phyloP scores from a whole-genome alignment of 2,888 invertebrate genomes.

The Hybos culiciformis region DNA sequence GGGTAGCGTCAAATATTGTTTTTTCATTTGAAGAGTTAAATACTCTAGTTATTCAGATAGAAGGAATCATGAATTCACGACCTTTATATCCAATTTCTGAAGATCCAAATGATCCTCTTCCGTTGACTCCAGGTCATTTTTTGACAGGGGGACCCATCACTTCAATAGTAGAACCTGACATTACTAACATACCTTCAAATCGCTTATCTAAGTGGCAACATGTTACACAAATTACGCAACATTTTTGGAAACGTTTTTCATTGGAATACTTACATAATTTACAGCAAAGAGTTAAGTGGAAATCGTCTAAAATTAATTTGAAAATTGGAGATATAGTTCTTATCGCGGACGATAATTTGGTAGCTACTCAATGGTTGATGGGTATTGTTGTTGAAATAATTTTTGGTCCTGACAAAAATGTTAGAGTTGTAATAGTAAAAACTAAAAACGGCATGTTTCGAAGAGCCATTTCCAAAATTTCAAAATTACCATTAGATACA shows the following conservation, averaged over 20 bases:
- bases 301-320: not conserved
- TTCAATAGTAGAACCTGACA: not conserved
- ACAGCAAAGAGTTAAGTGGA: not conserved
- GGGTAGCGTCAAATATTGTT: not conserved
- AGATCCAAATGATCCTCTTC: constrained; percentile 8
- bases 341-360: not conserved
- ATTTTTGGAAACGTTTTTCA: constrained; percentile 1
- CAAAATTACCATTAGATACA: too few species aligned
- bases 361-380: not conserved
- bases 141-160: constrained; percentile 8
- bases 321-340: not conserved
- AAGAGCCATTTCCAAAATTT: too few species aligned
- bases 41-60: not conserved
- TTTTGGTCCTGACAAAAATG: not conserved
- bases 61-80: not conserved
- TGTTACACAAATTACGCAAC: too few species aligned
- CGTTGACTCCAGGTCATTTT: constrained; percentile 8
- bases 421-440: constrained; percentile 1
- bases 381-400: not conserved
- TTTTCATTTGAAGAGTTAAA: constrained; percentile 7
- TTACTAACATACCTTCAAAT: not conserved
- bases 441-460: too few species aligned
- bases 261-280: not conserved
- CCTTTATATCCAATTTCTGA: constrained; percentile 3
- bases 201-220: not conserved